Evolutionary conservation across 2,113 vertebrate species (phyloP), one percentile per base, ranked within the genome.

Genomic region (Eretmochelys imbricata): DNA sequence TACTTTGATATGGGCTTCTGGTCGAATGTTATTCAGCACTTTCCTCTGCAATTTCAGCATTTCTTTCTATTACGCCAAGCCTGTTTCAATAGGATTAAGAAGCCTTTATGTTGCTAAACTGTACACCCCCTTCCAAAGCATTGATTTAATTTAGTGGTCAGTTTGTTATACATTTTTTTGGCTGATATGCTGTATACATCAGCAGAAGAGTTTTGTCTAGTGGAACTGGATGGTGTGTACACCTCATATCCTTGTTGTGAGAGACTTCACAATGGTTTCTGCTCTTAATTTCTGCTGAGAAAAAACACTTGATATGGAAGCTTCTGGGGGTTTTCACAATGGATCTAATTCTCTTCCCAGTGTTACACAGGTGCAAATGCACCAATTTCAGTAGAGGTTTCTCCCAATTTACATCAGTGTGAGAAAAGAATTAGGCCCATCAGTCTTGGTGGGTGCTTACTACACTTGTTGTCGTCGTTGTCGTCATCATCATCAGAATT

Each of bases 1-100:
- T 1, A 57, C 24, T 89, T 90, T 83, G 27, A 59, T 81, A 92
- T 87, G 55, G 16, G 13, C 17, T 82, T 80, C 50, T 38, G 84
- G 4, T 51, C 80, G 65, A 50, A 96, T 93, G 79, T 50, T 54
- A 0, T 89, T 95, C 10, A 8, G 35, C 50, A 84, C 17, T 29
- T 95, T 94, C 81, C n/a, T 35, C 48, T 89, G 62, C 19, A 81
- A 35, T 51, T 57, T 91, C 31, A 79, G 17, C 84, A 81, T 79
- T 93, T 89, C 7, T 69, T 91, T 93, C 31, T 91, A 0, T 87
- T 91, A 19, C 50, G 42, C 69, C 48, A 69, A 81, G 91, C 22
- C 5, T 80, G 48, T 50, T 95, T 90, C 38, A 84, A 55, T 79
- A 31, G 1, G 11, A 59, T 89, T 93, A 94, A 94, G 85, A 93